These are phyloP conservation scores for Urocynchramus pylzowi DNA, from an alignment of 2,113 vertebrate species.

Conservation along the genomic window DNA sequence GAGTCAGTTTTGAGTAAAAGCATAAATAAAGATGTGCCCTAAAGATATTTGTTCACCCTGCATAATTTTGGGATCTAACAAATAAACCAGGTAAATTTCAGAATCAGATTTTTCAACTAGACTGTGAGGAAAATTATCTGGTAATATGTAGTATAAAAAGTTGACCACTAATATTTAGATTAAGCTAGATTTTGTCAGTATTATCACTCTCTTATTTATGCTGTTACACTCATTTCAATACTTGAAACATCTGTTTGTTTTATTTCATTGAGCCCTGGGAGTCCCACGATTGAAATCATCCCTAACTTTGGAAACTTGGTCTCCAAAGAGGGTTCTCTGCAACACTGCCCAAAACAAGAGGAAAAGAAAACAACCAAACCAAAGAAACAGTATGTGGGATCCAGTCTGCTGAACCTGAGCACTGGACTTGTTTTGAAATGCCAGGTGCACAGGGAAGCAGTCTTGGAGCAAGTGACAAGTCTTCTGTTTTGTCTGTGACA, in stretches of 20 bases:
- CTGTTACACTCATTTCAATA: constrained; percentile 1
- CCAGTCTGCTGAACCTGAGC: background rate
- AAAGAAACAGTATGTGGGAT: background rate
- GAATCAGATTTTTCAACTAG: background rate
- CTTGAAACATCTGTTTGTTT: constrained; percentile 63
- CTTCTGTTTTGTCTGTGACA: background rate
- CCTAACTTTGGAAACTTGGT: background rate
- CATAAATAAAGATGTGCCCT: background rate
- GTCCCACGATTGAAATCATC: constrained; percentile 8
- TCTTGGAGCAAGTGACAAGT: background rate
- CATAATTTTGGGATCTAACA: background rate
- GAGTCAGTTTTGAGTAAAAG: background rate
- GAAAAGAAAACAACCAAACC: background rate
- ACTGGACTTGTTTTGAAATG: background rate
- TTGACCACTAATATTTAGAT: background rate
- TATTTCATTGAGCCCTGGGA: constrained; percentile 37
- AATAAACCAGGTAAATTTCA: background rate
- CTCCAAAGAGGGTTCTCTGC: constrained; percentile 23
- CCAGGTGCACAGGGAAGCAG: background rate
- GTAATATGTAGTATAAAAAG: background rate
- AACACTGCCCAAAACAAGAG: background rate
- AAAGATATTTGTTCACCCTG: background rate
- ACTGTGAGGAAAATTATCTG: background rate
- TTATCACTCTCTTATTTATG: constrained; percentile 6
- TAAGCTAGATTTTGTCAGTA: constrained; percentile 1